Evolutionary conservation across 30 jellyfish, hydroid and myxozoan genomes (phyloP), one percentile per base, ranked within the genome.

Genomic region (Hydractinia echinata): DNA sequence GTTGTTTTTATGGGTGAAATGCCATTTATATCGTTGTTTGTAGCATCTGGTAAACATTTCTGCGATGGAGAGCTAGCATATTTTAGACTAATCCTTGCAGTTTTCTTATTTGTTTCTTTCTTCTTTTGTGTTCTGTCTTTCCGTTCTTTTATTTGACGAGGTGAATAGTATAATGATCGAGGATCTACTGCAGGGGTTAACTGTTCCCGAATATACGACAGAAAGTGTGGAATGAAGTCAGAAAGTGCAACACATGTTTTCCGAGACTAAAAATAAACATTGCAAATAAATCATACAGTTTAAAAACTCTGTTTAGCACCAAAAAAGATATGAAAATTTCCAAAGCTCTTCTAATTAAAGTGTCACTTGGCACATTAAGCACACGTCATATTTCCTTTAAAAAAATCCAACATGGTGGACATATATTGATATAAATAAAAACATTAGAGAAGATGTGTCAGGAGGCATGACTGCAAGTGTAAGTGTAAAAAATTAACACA

Each of bases 141-240:
- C 51, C 51, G 39, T 52, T 71, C 81, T 71, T 71, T 11, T 1
- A 21, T 55, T 55, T 62, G 69, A 21, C 83, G 51, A 13, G 86
- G 86, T 55, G 86, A 79, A 53, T 19, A 71, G 61, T 55, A 49
- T 55, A 30, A 16, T 55, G 21, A 7, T 7, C 19, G 82, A 14
- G 55, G 68, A 16, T 50, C 49, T 8, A 54, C 53, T 76, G 39
- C 74, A 64, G 84, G 84, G 6, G 84, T 51, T 50, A 55, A 50
- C 2, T 55, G 53, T 51, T 76, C 84, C 18, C 73, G 84, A 13
- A 76, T 14, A 16, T 76, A 76, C 18, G 84, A 53, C 18, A 76
- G 78, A 76, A 76, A 76, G 19, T 76, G 16, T 5, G 52, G 73
- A 50, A 76, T 53, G 55, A 76, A 76, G 11, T 76, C 84, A 44